Conservation (phyloP, 2,888 invertebrate species). For the Nesidiocoris tenuis region DNA sequence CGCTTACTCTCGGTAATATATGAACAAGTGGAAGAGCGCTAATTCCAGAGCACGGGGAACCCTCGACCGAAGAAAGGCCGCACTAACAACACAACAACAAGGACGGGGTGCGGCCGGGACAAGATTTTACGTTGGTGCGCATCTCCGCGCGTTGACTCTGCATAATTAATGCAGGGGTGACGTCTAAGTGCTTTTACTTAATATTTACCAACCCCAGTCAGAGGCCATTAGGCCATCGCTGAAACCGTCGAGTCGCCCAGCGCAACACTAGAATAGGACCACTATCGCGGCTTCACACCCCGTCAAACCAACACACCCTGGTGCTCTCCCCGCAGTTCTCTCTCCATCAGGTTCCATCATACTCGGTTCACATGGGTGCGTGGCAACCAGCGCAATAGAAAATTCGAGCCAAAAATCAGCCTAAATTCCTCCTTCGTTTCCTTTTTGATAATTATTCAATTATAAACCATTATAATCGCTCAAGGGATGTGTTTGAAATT, state of each 20-base stretch:
- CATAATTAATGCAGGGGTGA: slow-evolving; percentile 28
- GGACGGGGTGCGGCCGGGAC: slow-evolving; percentile 2
- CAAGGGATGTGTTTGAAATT: too few species aligned
- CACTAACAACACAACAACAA: not conserved
- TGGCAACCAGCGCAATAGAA: too few species aligned
- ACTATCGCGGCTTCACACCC: not conserved
- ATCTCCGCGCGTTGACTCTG: slow-evolving; percentile 15
- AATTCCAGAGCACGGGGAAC: not conserved
- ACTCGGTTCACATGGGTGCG: too few species aligned
- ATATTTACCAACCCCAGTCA: slow-evolving; percentile 37
- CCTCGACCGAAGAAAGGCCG: not conserved
- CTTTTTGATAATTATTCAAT: too few species aligned
- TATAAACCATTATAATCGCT: too few species aligned
- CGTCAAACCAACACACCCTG: too few species aligned
- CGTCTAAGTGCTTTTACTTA: slow-evolving; percentile 37
- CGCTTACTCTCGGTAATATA: not conserved
- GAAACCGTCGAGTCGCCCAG: not conserved
- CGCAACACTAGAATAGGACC: not conserved
- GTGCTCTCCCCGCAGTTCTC: too few species aligned
- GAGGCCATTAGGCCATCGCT: slow-evolving; percentile 37
- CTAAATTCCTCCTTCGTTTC: too few species aligned
- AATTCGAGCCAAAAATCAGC: too few species aligned
- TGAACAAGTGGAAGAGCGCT: not conserved
- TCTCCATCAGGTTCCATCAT: too few species aligned
- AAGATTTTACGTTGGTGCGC: slow-evolving; percentile 26